Base-by-base conservation (phyloP, 2,888 invertebrate species). In the Eupithecia subumbrata region DNA sequence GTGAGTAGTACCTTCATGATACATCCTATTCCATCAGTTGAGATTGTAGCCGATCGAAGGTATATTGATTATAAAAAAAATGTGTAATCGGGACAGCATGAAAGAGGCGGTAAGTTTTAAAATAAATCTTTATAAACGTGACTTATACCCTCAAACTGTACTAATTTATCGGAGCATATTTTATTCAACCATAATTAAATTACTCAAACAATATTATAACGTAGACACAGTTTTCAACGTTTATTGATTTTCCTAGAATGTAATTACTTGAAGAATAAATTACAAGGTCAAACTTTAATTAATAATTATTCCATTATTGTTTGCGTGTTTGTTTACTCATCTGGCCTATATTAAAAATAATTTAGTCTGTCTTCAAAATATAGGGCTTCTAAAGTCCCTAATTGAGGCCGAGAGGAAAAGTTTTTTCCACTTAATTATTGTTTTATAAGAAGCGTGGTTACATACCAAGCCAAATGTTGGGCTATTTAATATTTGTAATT, bases 331-430 rank as follows among this genome's bases (percentile, higher is more conserved):
- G 22, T 22, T 25, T 60, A 60, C 4, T 60, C 25, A 34, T 34
- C 45, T 80, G 84, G 84, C 85, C 83, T 85, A 86, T 83, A 64
- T 75, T 86, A 85, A 85, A 85, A 82, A 88, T 86, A 68, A 8
- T 43, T 43, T n/a, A 34, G 34, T 45, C 9, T 34, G 63, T 16
- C 16, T 30, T 22, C 16, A n/a, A 2, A 14, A 25, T 0, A 63
- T 14, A 63, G 2, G 60, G 25, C n/a, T 12, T 63, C 30, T 30
- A 8, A 30, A 30, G 7, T 5, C 12, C 63, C 8, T 30, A 63
- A 16, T 34, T 64, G 3, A 56, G 64, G 64, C 8, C 18, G 16
- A 0, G 18, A 64, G 2, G 9, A 34, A 64, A 69, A 72, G 8
- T 63, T 45, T 18, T 77, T 77, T 76, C 63, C 67, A 79, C 52